Base-by-base conservation (phyloP, 2,113 vertebrate species). In the Fregata magnificens region DNA sequence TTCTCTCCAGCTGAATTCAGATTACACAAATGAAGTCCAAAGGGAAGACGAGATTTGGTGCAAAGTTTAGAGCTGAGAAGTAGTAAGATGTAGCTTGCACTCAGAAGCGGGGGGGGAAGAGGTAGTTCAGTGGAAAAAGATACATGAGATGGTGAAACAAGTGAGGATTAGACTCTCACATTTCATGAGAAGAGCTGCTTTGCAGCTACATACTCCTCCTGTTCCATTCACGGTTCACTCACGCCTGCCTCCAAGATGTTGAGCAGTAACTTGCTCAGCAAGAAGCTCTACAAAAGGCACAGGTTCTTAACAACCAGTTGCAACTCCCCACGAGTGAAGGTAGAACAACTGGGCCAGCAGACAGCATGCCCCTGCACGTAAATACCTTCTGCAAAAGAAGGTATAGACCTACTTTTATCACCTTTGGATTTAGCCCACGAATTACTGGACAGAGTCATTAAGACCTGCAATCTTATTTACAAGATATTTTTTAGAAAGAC, bases 401-500 rank as follows among this genome's bases (percentile, higher is more conserved):
- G 67, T 24, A 53, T 0, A 38, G 31, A 7, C 40, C 49, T 55
- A 29, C 66, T 91, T 77, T 16, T 26, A 76, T 38, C 70, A n/a
- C 70, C 42, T 88, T 36, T 53, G 58, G 50, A 34, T 72, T 86
- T 70, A 91, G 85, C 32, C 55, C 81, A 40, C 66, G 50, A 82
- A 77, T 90, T 85, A 82, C 86, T 42, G 58, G 61, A 42, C 3
- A 32, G 10, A 53, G 21, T 77, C 86, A 77, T 77, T 94, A 95
- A 90, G 73, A 87, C 45, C 42, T 11, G 20, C 45, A 69, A n/a
- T 77, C 81, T 93, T 85, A 70, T 36, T 65, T 58, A 42, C 11
- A 69, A 65, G 81, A 32, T 72, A 69, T 92, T 91, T 93, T 91
- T 95, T 77, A 85, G 74, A 19, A 70, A 91, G 95, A 96, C 72